Base-by-base conservation (phyloP, 2,888 invertebrate species). In the Cheilosia variabilis region DNA sequence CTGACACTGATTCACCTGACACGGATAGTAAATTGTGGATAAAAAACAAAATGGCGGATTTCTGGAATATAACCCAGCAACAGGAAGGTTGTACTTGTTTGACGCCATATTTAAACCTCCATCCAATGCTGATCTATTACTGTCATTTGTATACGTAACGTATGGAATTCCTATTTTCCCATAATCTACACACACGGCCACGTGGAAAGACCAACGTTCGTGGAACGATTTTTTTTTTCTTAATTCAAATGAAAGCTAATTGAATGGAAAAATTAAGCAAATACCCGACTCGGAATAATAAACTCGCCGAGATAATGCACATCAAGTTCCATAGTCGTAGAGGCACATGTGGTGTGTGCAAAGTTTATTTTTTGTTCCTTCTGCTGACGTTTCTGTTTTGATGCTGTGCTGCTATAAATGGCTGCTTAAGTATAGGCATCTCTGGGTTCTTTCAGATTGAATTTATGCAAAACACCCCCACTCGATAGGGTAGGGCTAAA, bases 241-340 rank as follows among this genome's bases (percentile, higher is more conserved):
- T 80, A 75, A 75, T 80, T 80, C 68, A 62, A 80, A 80, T 68
- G 52, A 80, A 80, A 75, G 41, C 75, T 80, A 80, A 80, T 75
- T 80, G 75, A 80, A 80, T 75, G 75, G 68, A 75, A 75, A 80
- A 80, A 80, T 80, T 75, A 80, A 80, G 75, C 75, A 75, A 75
- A 80, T 62, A 80, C 43, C 66, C 79, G 63, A 55, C 66, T 55
- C 47, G 68, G 68, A 80, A 80, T 75, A 80, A 80, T 80, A 75
- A 75, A 75, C 55, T 50, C 80, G 31, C 37, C 41, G 62, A 68
- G 60, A 65, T 65, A 66, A 73, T 63, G 53, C 66, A 53, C 73
- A 79, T 73, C 34, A 47, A 52, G 53, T 22, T 34, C 47, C 60
- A 27, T 27, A 24, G 15, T 24, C n/a, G n/a, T 6, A 22, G 17